A percentile compares a stretch with the other conserved stretches of the same genome.
Conservation (phyloP, 2,113 vertebrate species). For the Crotalus horridus region DNA sequence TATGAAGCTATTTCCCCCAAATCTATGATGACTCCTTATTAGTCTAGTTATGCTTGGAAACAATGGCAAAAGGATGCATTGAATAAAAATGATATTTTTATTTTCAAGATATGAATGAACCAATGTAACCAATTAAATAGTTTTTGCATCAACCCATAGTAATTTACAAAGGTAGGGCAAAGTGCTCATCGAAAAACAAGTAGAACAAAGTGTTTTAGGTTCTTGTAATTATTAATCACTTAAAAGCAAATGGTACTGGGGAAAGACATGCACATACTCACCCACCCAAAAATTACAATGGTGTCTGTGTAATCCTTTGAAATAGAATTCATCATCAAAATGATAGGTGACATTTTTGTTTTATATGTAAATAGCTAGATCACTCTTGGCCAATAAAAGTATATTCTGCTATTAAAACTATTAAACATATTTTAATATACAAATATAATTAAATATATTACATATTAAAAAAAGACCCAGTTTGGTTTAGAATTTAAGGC, state of each 20-base stretch:
- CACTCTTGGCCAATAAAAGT: background rate
- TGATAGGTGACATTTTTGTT: background rate
- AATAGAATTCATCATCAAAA: background rate
- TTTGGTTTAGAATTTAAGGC: no score
- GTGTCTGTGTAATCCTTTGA: background rate
- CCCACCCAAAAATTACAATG: background rate
- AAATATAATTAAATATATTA: no score
- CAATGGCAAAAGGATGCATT: background rate
- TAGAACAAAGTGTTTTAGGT: background rate
- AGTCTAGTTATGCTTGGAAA: slow-evolving; percentile 28
- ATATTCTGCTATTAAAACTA: background rate
- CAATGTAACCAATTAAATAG: background rate
- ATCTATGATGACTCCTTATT: background rate
- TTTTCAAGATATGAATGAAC: background rate
- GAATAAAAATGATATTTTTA: background rate
- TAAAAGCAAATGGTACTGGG: background rate
- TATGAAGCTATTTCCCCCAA: background rate
- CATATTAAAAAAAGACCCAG: no score
- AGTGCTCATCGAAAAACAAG: background rate
- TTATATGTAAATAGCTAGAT: background rate
- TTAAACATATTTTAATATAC: no score
- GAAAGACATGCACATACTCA: background rate
- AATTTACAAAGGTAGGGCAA: background rate
- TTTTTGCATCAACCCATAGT: background rate
- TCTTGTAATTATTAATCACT: background rate